These are phyloP conservation scores for Pissodes strobi DNA, from an alignment of 1,140 invertebrate genomes.

Conservation along the genomic window DNA sequence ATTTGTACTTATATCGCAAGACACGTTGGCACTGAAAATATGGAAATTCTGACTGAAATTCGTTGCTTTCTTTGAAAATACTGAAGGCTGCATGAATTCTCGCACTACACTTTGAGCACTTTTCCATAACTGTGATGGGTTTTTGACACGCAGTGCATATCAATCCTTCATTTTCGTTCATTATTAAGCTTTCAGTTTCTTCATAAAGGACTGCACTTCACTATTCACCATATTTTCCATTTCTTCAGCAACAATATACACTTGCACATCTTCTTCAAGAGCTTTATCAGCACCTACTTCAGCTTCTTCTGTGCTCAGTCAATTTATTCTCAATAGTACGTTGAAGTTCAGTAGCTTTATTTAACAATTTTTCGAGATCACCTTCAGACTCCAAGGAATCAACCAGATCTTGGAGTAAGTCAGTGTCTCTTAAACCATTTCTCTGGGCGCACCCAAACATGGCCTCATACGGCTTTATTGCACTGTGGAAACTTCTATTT, in stretches of 20 bases:
- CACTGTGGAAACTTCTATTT: conserved; percentile 39
- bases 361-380: conserved; percentile 11
- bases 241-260: background rate
- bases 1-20: background rate
- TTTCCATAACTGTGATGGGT: background rate
- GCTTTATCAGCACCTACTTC: too few relatives aligned
- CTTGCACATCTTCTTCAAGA: background rate
- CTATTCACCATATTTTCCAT: background rate
- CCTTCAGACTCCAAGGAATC: conserved; percentile 2
- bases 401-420: conserved; percentile 6
- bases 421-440: conserved; percentile 3
- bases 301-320: conserved; percentile 1
- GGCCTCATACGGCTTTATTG: conserved; percentile 37
- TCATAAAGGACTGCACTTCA: background rate
- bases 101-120: background rate
- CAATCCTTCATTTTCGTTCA: too few relatives aligned
- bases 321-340: too few relatives aligned
- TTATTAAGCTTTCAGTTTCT: too few relatives aligned
- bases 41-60: background rate
- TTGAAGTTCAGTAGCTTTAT: background rate
- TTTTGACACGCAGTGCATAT: too few relatives aligned
- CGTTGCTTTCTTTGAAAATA: background rate
- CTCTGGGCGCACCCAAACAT: too few relatives aligned
- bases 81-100: too few relatives aligned
- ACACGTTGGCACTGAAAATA: too few relatives aligned